Evolutionary conservation across 1,140 invertebrate species (phyloP), one percentile per base, ranked within the genome.

Genomic region (Xylocopa sonorina): DNA sequence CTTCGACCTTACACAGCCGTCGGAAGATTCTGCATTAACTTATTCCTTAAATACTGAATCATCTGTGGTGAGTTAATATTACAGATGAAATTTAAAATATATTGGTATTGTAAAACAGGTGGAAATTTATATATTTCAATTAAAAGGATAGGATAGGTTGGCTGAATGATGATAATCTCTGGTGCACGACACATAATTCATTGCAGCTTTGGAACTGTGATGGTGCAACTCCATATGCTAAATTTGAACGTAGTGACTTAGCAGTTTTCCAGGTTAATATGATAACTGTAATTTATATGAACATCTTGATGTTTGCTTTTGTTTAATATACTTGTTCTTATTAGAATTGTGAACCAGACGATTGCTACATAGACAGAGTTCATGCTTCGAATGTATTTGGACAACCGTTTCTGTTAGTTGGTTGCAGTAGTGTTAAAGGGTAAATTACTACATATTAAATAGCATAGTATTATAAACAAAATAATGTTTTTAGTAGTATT

Each of bases 31-130:
- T 89, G 97, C 98, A 0, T 92, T 99, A 1, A 90, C 92, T 27
- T 95, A 95, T 87, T 96, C 96, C 2, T 93, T 98, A n/a, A 98
- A 98, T 89, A 95, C 97, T 16, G 96, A 97, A 88, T 96, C 96
- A 73, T 96, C 96, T 51, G 95, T 98, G 63, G 96, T 97, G 88
- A 92, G 91, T 75, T 66, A 62, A 57, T 51, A 64, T 53, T 12
- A 41, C n/a, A 21, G n/a, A 4, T 50, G 4, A 38, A 46, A 21
- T 41, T 53, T 73, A 41, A 27, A 21, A 48, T 58, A 51, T 67
- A 29, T 18, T 43, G 16, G 16, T 57, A 55, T 7, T 3, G 1
- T 62, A 18, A 55, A 48, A 10, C 29, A 27, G 24, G 14, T 24
- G 73, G 21, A 27, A 64, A 41, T 50, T 38, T 24, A 38, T 7